Percentiles rank a stretch among this genome's conserved stretches.
phyloP scores from a whole-genome alignment of 1,140 invertebrate genomes.

The Euglossa dilemma region DNA sequence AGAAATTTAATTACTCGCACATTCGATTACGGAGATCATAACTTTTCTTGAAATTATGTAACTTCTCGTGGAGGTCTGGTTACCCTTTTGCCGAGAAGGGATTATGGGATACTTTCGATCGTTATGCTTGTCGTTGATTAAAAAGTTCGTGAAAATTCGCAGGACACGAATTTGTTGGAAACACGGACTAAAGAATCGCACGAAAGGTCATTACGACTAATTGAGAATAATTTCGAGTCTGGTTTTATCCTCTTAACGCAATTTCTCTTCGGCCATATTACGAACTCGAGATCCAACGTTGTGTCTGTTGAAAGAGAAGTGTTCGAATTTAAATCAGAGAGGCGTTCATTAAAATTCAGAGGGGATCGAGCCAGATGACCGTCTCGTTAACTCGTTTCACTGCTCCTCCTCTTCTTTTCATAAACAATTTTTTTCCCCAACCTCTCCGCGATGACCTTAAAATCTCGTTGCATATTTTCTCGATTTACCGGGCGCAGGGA shows the following conservation, averaged over 20 bases:
- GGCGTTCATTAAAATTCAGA: conserved; percentile 24
- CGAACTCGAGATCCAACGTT: too few species aligned
- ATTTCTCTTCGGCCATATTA: neutral
- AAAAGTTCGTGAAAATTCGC: too few species aligned
- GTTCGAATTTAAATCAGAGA: conserved; percentile 11
- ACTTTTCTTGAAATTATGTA: neutral
- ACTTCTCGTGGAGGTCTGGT: neutral
- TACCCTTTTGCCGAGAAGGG: too few species aligned
- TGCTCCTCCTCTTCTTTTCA: neutral
- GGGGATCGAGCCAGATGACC: neutral
- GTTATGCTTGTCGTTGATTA: too few species aligned
- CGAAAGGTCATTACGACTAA: neutral
- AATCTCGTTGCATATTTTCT: conserved; percentile 13
- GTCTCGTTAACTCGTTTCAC: conserved; percentile 27
- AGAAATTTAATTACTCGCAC: neutral
- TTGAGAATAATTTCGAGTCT: neutral
- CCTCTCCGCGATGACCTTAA: neutral
- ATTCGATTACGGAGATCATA: neutral
- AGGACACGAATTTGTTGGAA: too few species aligned
- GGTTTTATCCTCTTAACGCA: neutral
- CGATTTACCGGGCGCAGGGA: neutral
- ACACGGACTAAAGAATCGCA: neutral
- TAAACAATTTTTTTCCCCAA: neutral
- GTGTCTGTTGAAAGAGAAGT: neutral
- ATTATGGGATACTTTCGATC: too few species aligned